phyloP scores from a whole-genome alignment of 2,113 vertebrate genomes.

The Meriones unguiculatus region DNA sequence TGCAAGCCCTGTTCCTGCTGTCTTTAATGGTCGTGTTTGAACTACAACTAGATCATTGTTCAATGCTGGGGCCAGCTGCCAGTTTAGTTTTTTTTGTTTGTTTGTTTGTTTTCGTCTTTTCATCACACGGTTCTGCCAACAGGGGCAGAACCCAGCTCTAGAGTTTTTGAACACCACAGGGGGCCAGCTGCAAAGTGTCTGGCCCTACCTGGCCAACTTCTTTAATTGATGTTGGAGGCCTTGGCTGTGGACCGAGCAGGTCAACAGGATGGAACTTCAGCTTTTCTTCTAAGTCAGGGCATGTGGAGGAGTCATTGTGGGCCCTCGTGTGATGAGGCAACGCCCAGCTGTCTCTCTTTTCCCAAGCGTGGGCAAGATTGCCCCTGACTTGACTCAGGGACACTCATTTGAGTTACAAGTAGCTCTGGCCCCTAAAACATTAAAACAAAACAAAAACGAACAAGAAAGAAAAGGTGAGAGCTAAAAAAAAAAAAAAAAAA shows the following conservation, averaged over 20 bases:
- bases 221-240: background rate
- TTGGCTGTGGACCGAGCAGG: background rate
- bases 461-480: background rate
- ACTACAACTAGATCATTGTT: background rate
- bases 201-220: background rate
- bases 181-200: background rate
- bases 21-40: background rate
- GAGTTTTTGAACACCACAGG: background rate
- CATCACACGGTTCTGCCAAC: background rate
- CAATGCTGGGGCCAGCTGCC: background rate
- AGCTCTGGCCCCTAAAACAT: slow-evolving; percentile 31
- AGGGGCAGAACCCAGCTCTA: background rate
- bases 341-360: background rate
- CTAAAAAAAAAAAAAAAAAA: background rate
- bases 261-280: background rate
- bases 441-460: background rate
- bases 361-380: background rate
- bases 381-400: slow-evolving; percentile 32
- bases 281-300: background rate
- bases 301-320: background rate
- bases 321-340: background rate
- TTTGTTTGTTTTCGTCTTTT: background rate
- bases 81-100: background rate
- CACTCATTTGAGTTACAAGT: slow-evolving; percentile 16
- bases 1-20: background rate